A percentile compares a stretch with the other conserved stretches of the same genome.
phyloP scores from a whole-genome alignment of 2,888 invertebrate species.

The Cheilosia urbana region DNA sequence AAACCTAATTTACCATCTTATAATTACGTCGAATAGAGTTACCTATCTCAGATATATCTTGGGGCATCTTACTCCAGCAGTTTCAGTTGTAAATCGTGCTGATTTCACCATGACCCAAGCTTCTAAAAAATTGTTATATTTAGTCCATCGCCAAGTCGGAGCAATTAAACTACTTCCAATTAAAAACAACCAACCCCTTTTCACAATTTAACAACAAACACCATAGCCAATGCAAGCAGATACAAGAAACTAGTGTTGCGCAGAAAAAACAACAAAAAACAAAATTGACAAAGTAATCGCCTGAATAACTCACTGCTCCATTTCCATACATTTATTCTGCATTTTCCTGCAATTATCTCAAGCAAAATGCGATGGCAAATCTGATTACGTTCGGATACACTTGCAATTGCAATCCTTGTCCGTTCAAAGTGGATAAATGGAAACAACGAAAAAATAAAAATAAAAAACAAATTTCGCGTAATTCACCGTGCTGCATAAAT shows the following conservation, averaged over 20 bases:
- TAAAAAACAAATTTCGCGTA: constrained; percentile 37
- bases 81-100: too few species aligned
- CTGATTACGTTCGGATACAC: background rate
- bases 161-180: constrained; percentile 11
- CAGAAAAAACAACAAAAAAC: constrained; percentile 2
- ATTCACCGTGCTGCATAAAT: constrained; percentile 29
- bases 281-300: background rate
- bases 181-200: background rate
- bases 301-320: background rate
- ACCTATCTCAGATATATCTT: too few species aligned
- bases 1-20: too few species aligned
- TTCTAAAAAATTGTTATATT: background rate
- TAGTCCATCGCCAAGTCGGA: background rate
- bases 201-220: background rate
- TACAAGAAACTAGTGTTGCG: background rate
- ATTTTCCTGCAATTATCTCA: constrained; percentile 17
- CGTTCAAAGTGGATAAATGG: background rate
- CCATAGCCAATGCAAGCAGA: background rate
- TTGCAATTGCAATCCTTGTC: background rate
- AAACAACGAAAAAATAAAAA: background rate
- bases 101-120: too few species aligned
- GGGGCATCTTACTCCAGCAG: too few species aligned
- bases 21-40: too few species aligned
- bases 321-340: background rate
- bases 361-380: constrained; percentile 4